Conservation (phyloP, 1,140 invertebrate genomes). For the Macrobrachium rosenbergii region DNA sequence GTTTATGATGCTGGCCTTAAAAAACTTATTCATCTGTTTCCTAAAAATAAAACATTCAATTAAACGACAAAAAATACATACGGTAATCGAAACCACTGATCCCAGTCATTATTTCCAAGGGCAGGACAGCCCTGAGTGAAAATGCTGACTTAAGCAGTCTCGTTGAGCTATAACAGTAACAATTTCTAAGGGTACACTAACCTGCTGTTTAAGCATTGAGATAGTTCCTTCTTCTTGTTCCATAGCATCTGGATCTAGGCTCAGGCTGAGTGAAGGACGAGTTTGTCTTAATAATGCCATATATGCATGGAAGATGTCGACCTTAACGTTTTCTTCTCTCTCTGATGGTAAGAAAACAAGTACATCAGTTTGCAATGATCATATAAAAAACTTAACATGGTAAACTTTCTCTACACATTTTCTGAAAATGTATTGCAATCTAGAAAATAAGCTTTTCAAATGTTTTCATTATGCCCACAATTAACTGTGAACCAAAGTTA, state of each 20-base stretch:
- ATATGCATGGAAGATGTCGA: constrained; percentile 97
- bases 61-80: not conserved
- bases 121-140: too few species aligned
- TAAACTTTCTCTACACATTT: too few species aligned
- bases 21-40: too few species aligned
- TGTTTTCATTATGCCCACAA: too few species aligned
- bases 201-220: constrained; percentile 76
- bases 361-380: constrained; percentile 3
- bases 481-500: too few species aligned
- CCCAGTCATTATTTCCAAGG: not conserved
- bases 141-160: too few species aligned
- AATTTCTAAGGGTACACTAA: constrained; percentile 51
- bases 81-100: not conserved
- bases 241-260: constrained; percentile 81
- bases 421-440: too few species aligned
- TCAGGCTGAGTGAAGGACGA: constrained; percentile 64
- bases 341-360: constrained; percentile 76
- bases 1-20: not conserved
- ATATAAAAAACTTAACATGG: too few species aligned
- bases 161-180: too few species aligned
- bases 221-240: constrained; percentile 83
- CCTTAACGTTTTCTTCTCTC: constrained; percentile 98
- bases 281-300: constrained; percentile 93
- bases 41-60: too few species aligned
- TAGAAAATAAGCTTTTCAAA: too few species aligned